phyloP scores from a whole-genome alignment of 1,140 invertebrate genomes.

The Manduca sexta region DNA sequence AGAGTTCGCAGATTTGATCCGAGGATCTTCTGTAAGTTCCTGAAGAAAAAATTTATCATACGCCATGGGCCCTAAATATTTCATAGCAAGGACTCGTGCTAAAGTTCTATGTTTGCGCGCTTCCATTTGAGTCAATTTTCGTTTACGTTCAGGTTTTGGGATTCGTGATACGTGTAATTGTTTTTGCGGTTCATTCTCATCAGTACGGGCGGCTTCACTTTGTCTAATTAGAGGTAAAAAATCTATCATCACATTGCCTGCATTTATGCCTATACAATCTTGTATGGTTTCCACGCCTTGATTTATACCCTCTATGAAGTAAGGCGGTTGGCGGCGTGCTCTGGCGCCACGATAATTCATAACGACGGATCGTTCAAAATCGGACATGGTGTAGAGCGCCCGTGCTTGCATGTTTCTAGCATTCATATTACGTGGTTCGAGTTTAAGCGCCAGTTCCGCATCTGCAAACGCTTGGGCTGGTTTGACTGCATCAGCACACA shows the following conservation, averaged over 20 bases:
- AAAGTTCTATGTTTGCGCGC: slow-evolving; percentile 63
- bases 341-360: slow-evolving; percentile 65
- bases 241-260: slow-evolving; percentile 59
- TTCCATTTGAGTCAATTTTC: slow-evolving; percentile 59
- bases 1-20: slow-evolving; percentile 67
- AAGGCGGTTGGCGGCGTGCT: slow-evolving; percentile 68
- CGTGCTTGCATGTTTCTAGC: slow-evolving; percentile 68
- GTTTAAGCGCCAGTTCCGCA: slow-evolving; percentile 65
- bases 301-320: slow-evolving; percentile 73
- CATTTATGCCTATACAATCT: slow-evolving; percentile 60
- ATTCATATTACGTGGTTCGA: slow-evolving; percentile 64
- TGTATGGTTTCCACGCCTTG: slow-evolving; percentile 64
- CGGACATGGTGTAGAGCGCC: slow-evolving; percentile 71
- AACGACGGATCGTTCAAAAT: slow-evolving; percentile 73
- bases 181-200: slow-evolving; percentile 44
- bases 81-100: slow-evolving; percentile 68
- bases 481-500: slow-evolving; percentile 66
- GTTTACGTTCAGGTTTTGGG: slow-evolving; percentile 45
- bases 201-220: slow-evolving; percentile 37
- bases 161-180: slow-evolving; percentile 49
- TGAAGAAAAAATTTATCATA: slow-evolving; percentile 73
- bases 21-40: slow-evolving; percentile 50
- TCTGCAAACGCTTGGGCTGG: slow-evolving; percentile 69
- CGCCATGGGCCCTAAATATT: slow-evolving; percentile 73
- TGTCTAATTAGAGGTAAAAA: slow-evolving; percentile 59